Conservation (phyloP, 2,113 vertebrate species). For the Melanerpes formicivorus region DNA sequence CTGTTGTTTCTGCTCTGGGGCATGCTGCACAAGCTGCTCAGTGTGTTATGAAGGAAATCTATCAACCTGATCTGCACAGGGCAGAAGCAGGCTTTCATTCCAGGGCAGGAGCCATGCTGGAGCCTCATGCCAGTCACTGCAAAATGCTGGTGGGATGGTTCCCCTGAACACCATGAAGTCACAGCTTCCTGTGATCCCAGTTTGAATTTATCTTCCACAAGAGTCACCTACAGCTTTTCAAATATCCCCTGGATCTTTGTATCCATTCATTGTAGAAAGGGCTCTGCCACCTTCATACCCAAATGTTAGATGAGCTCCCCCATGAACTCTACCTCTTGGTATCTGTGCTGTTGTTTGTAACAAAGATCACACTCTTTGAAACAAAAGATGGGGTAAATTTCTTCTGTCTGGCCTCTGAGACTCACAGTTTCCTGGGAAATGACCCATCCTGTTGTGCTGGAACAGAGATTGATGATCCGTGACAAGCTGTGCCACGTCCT, state of each 20-base stretch:
- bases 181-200: not conserved
- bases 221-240: not conserved
- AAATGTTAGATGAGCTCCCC: not conserved
- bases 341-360: not conserved
- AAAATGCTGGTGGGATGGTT: not conserved
- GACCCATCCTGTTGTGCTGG: not conserved
- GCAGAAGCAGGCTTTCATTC: not conserved
- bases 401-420: not conserved
- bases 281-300: not conserved
- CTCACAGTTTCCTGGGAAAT: not conserved
- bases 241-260: too few relatives aligned
- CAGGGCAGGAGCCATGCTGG: not conserved
- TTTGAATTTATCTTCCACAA: too few relatives aligned
- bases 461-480: not conserved
- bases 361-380: not conserved
- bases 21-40: rapidly evolving
- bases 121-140: not conserved
- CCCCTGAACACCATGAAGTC: rapidly evolving
- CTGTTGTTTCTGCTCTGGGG: not conserved
- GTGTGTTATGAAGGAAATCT: not conserved
- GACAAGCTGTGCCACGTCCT: not conserved
- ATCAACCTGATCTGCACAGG: rapidly evolving
- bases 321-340: rapidly evolving
- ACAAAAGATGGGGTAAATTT: not conserved
- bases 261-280: not conserved